Conservation (phyloP, 2,113 vertebrate species). For the Lathamus discolor region DNA sequence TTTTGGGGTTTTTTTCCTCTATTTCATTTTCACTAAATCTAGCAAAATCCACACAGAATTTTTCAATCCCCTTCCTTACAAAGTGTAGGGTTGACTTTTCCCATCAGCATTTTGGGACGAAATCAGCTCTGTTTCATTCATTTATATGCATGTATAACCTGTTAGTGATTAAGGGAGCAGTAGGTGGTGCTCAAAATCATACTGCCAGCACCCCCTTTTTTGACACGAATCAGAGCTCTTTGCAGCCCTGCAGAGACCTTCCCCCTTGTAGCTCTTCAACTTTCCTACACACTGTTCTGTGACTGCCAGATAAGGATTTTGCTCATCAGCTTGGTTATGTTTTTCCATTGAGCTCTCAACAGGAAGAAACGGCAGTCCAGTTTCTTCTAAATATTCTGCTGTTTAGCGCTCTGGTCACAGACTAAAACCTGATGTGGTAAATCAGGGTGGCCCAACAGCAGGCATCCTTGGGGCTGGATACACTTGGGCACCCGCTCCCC, state of each 20-base stretch:
- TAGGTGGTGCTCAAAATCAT: not conserved
- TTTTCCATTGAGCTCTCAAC: not conserved
- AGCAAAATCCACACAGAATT: not conserved
- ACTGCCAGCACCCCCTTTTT: not conserved
- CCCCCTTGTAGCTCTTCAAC: not conserved
- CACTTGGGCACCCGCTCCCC: not conserved
- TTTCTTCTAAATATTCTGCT: not conserved
- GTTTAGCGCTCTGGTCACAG: not conserved
- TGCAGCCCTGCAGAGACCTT: not conserved
- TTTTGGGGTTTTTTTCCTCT: not conserved
- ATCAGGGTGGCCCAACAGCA: not conserved
- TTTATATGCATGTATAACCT: not conserved
- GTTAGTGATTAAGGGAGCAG: not conserved
- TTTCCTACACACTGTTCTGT: not conserved
- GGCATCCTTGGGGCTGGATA: not conserved
- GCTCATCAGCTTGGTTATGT: not conserved
- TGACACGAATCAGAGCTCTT: not conserved
- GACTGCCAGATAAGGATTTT: not conserved
- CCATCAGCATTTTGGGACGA: not conserved
- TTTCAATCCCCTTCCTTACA: not conserved
- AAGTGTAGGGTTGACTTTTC: not conserved
- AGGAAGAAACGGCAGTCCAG: not conserved
- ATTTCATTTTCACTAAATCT: not conserved
- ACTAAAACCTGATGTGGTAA: not conserved
- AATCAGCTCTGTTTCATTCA: not conserved